Percentiles rank a stretch among this genome's conserved stretches.
Evolutionary conservation across 2,797 vertebrate species (phyloP).

Genomic region (Clarias fuscus): DNA sequence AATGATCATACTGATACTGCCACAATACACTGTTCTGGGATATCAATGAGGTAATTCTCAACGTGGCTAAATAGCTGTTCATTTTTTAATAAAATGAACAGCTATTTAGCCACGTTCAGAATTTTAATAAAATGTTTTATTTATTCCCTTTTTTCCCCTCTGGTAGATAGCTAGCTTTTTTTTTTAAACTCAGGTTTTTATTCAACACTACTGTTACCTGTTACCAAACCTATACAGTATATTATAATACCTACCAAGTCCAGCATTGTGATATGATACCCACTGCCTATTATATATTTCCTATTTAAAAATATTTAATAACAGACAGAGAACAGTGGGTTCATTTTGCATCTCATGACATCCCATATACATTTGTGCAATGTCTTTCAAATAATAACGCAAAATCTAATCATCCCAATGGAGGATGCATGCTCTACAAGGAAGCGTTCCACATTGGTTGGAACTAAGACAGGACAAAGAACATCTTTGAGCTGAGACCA

Average conservation of each 20-base stretch:
- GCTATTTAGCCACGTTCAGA: no score
- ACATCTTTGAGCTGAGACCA: slow-evolving; percentile 71
- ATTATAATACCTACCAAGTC: not conserved
- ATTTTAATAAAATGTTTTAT: not conserved
- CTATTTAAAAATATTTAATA: not conserved
- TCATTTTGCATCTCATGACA: slow-evolving; percentile 19
- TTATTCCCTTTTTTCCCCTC: not conserved
- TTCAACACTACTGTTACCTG: not conserved
- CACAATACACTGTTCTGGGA: not conserved
- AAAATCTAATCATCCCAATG: slow-evolving; percentile 40
- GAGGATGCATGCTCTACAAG: slow-evolving; percentile 57
- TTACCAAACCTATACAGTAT: not conserved
- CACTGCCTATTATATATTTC: not conserved
- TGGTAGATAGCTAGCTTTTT: not conserved
- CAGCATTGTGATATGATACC: not conserved
- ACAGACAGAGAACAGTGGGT: not conserved
- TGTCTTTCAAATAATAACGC: slow-evolving; percentile 28
- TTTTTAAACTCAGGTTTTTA: not conserved
- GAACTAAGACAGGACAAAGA: slow-evolving; percentile 76
- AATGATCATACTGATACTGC: no score
- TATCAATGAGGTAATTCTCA: not conserved
- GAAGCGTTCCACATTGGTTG: slow-evolving; percentile 70
- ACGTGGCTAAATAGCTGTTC: not conserved
- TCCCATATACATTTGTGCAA: slow-evolving; percentile 17
- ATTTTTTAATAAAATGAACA: not conserved